Conservation (phyloP, 2,888 invertebrate species). For the Horisme vitalbata region DNA sequence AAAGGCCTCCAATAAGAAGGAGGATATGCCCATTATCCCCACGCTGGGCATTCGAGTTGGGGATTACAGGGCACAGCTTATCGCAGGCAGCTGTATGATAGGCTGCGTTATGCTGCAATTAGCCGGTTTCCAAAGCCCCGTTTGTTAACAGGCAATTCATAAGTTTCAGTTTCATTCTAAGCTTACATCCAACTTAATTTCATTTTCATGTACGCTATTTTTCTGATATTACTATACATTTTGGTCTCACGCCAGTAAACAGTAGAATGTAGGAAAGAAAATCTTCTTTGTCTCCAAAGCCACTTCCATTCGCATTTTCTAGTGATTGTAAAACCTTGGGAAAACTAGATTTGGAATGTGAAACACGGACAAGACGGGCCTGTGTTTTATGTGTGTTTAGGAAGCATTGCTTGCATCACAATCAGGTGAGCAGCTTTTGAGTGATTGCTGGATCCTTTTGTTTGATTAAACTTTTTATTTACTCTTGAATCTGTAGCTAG, state of each 20-base stretch:
- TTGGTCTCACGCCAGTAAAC: too few species aligned
- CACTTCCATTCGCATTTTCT: conserved; percentile 16
- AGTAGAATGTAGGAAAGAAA: conserved; percentile 3
- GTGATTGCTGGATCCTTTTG: conserved; percentile 10
- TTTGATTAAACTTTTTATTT: conserved; percentile 17
- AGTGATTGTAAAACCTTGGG: conserved; percentile 37
- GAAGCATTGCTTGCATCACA: conserved; percentile 26
- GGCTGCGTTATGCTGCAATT: too few species aligned
- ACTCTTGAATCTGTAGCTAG: conserved; percentile 2
- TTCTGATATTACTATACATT: not conserved
- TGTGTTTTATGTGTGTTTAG: conserved; percentile 34
- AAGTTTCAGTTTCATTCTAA: too few species aligned
- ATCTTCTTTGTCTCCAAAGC: not conserved
- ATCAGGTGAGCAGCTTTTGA: conserved; percentile 15
- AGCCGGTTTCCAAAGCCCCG: too few species aligned
- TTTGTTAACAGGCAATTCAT: too few species aligned
- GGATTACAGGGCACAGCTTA: too few species aligned
- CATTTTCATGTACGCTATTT: too few species aligned
- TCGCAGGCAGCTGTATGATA: too few species aligned
- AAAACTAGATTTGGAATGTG: conserved; percentile 38
- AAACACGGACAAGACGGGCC: conserved; percentile 36
- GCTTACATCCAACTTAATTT: too few species aligned
- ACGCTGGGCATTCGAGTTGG: too few species aligned
- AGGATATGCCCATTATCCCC: too few species aligned
- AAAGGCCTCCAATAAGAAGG: too few species aligned